Evolutionary conservation across 2,888 invertebrate genomes (phyloP).

Genomic region (Reticulitermes lucifugus): DNA sequence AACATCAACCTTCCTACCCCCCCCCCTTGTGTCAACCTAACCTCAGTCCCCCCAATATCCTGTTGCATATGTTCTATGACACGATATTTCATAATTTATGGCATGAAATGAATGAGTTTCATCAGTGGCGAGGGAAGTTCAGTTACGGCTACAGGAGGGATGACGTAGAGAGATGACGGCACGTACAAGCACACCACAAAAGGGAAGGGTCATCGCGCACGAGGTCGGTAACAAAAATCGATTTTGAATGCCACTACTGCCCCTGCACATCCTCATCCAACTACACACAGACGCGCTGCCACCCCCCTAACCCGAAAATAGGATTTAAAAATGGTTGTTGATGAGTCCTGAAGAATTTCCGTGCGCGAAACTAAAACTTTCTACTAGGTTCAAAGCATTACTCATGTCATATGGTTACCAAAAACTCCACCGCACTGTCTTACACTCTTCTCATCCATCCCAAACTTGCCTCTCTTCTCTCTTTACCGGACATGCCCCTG

Average conservation of each 20-base stretch:
- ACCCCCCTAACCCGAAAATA: neutral
- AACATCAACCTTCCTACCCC: neutral
- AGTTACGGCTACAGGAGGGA: constrained; percentile 2
- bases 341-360: constrained; percentile 17
- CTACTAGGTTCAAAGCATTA: neutral
- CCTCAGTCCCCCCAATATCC: constrained; percentile 27
- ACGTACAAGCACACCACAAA: constrained; percentile 23
- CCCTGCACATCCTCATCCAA: neutral
- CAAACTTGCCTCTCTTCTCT: neutral
- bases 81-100: constrained; percentile 34
- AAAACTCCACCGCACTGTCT: constrained; percentile 2
- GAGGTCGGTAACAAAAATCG: constrained; percentile 31
- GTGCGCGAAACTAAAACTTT: neutral
- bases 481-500: neutral
- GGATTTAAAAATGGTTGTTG: constrained; percentile 2
- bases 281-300: neutral
- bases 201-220: constrained; percentile 24
- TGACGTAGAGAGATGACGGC: neutral
- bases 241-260: constrained; percentile 20
- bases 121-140: neutral
- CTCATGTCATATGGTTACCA: neutral
- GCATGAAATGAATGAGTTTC: constrained; percentile 31
- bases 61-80: constrained; percentile 14
- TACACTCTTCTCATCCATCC: neutral
- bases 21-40: neutral